Base-by-base conservation (phyloP, 2,113 vertebrate species). In the Motacilla tschutschensis region DNA sequence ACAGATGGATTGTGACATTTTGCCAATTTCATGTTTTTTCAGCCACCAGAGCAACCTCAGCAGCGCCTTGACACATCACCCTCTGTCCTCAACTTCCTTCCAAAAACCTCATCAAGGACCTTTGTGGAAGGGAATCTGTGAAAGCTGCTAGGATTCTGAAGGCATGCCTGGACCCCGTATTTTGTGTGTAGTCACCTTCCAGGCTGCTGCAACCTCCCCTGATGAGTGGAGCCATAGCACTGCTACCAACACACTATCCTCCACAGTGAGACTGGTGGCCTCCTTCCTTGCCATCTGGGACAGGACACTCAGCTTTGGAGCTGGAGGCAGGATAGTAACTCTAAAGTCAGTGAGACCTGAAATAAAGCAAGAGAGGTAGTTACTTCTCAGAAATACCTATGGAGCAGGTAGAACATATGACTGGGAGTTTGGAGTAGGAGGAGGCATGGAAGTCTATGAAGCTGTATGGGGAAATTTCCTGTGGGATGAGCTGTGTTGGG, bases 1-100 rank as follows among this genome's bases (percentile, higher is more conserved):
- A 62, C 41, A 63, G 31, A 43, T 44, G 38, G 41, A 31, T 17
- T 86, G 28, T 76, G 71, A 70, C 36, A 66, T 89, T 86, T 92
- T 66, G 29, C 26, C 44, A 73, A 29, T 17, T 48, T 14, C 24
- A 9, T 38, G 6, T n/a, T 73, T 79, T 72, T 47, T 66, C 36
- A 88, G 40, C 10, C 40, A 88, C 4, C 66, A 84, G 12, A 70
- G 18, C 6, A 78, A 40, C 33, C 15, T 92, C 48, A 36, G 17
- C 8, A 57, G 38, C 46, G 18, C n/a, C 25, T 72, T 2, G 0
- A 55, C 15, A 80, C 6, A 16, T 22, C 33, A 11, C 24, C 28
- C 44, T 85, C 51, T 66, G 11, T 40, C 16, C 54, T 84, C 43
- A 47, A 19, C 8, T 66, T 79, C 28, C 33, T 84, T 76, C 33